Conservation (phyloP, 2,888 invertebrate genomes). For the Leucoptera coffeella region DNA sequence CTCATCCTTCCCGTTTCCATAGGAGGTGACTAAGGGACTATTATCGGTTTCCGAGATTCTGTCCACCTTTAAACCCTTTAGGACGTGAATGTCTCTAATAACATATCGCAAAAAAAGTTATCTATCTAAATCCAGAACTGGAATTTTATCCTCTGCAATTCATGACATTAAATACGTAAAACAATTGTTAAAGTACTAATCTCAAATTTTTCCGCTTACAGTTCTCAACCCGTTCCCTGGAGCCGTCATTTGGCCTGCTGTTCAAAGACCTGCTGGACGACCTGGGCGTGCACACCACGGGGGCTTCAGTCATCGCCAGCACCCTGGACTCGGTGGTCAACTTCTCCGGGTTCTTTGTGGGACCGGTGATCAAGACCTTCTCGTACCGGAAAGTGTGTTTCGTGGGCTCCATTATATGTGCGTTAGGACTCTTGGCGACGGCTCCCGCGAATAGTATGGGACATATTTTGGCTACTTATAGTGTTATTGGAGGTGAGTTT, state of each 20-base stretch:
- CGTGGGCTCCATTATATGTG: conserved; percentile 60
- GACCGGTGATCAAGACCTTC: conserved; percentile 69
- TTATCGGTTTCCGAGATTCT: too few species aligned
- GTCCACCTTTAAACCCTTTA: too few species aligned
- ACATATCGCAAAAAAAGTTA: too few species aligned
- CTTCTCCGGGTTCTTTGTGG: conserved; percentile 72
- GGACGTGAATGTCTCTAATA: too few species aligned
- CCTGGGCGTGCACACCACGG: conserved; percentile 66
- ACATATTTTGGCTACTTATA: conserved; percentile 65
- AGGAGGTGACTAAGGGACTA: too few species aligned
- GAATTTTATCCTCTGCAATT: too few species aligned
- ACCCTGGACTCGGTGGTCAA: conserved; percentile 71
- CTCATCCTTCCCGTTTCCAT: too few species aligned
- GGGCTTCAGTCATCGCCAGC: conserved; percentile 70
- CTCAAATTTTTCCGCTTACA: conserved; percentile 22
- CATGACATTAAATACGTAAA: too few species aligned
- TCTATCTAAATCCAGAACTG: too few species aligned
- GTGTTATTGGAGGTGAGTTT: conserved; percentile 65
- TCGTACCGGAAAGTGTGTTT: conserved; percentile 67
- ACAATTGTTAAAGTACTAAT: too few species aligned
- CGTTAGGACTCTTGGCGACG: conserved; percentile 60
- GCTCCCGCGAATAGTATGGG: conserved; percentile 65
- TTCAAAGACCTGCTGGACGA: conserved; percentile 67
- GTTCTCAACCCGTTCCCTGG: conserved; percentile 74
- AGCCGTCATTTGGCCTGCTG: conserved; percentile 75